phyloP scores from a whole-genome alignment of 2,797 vertebrate species.

The Crocodylus rhombifer region DNA sequence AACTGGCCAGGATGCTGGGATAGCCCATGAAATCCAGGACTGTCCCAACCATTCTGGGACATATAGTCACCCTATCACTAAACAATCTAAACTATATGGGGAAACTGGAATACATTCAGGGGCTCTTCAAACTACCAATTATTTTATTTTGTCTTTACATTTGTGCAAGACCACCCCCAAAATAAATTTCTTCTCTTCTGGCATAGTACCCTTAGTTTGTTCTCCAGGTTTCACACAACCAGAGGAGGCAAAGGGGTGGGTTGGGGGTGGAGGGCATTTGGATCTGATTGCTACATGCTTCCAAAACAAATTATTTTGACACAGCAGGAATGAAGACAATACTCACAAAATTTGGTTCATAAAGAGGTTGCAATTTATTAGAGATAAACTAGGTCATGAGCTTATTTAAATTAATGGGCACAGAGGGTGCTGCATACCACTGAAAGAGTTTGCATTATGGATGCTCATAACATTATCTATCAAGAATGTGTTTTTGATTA shows the following conservation, averaged over 20 bases:
- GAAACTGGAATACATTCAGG: neutral
- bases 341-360: conserved; percentile 72
- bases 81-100: too few species aligned
- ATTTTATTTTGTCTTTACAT: neutral
- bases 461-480: conserved; percentile 60
- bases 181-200: neutral
- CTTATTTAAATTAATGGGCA: conserved; percentile 75
- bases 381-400: conserved; percentile 72
- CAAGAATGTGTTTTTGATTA: neutral
- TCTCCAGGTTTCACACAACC: conserved; percentile 7
- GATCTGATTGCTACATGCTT: conserved; percentile 18
- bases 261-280: neutral
- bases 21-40: too few species aligned
- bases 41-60: too few species aligned
- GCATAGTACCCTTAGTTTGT: neutral
- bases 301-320: conserved; percentile 57
- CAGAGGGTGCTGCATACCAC: conserved; percentile 72
- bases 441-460: conserved; percentile 57
- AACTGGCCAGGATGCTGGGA: too few species aligned
- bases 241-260: neutral
- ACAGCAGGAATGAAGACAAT: conserved; percentile 68
- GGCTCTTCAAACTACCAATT: neutral
- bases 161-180: neutral
- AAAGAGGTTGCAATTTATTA: conserved; percentile 73
- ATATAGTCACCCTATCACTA: too few species aligned